Percentiles rank a stretch among this genome's conserved stretches.
These are phyloP conservation scores for Nesogale talazaci DNA, from an alignment of 2,113 vertebrate species.

Conservation along the genomic window DNA sequence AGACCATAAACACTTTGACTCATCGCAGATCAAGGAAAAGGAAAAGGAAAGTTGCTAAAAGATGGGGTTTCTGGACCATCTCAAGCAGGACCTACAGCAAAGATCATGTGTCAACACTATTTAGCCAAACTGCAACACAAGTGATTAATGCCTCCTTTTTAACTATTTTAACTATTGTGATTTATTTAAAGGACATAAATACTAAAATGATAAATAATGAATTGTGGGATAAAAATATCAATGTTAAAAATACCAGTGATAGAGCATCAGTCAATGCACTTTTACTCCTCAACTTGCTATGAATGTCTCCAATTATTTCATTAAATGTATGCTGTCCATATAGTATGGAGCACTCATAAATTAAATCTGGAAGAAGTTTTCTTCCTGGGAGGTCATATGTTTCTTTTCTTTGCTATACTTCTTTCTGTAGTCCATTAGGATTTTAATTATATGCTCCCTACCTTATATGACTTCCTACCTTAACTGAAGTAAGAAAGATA, in stretches of 20 bases:
- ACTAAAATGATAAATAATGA: background rate
- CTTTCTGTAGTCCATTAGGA: constrained; percentile 70
- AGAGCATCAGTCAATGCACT: constrained; percentile 16
- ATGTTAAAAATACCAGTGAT: too few species aligned
- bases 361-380: constrained; percentile 53
- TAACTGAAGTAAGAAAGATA: constrained; percentile 60
- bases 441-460: constrained; percentile 65
- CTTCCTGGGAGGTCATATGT: constrained; percentile 49
- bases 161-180: background rate
- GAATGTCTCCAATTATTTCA: background rate
- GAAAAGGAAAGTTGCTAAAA: background rate
- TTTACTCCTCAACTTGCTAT: constrained; percentile 20
- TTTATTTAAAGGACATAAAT: constrained; percentile 6
- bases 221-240: background rate
- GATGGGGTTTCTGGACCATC: background rate
- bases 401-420: constrained; percentile 52
- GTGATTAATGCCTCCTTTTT: background rate
- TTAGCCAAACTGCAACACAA: background rate
- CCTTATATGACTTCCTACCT: constrained; percentile 64
- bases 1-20: background rate
- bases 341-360: constrained; percentile 14
- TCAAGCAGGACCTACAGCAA: background rate
- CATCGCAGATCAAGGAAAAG: background rate
- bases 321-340: background rate
- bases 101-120: background rate